phyloP scores from a whole-genome alignment of 2,113 vertebrate genomes.

The Paradoxurus hermaphroditus region DNA sequence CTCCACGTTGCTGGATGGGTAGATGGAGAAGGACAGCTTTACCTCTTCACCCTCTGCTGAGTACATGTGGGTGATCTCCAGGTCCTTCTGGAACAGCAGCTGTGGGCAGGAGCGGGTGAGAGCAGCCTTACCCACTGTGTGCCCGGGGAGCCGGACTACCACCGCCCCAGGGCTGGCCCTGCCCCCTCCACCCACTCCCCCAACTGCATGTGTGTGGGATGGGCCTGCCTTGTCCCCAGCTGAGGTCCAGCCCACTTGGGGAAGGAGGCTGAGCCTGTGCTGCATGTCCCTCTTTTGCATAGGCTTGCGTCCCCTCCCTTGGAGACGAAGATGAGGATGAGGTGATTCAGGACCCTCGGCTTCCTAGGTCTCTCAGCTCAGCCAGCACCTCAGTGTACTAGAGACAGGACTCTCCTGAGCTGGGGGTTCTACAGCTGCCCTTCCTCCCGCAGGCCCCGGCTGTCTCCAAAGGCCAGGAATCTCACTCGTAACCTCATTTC shows the following conservation, averaged over 20 bases:
- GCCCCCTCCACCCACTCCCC: not conserved
- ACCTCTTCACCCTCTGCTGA: constrained; percentile 94
- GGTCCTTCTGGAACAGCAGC: constrained; percentile 92
- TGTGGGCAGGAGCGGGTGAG: constrained; percentile 63
- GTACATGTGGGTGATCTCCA: constrained; percentile 95
- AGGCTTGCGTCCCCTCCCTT: not conserved
- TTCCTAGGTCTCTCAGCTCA: not conserved
- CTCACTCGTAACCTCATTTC: not conserved
- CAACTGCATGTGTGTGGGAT: too few relatives aligned
- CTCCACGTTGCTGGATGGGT: constrained; percentile 90
- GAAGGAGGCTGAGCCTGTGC: not conserved
- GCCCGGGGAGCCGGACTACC: not conserved
- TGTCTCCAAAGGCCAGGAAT: not conserved
- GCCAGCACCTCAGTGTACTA: not conserved
- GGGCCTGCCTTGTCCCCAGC: not conserved
- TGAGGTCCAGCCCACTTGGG: not conserved
- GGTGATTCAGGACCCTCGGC: not conserved
- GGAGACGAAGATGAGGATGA: not conserved
- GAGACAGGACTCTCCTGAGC: not conserved
- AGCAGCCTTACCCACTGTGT: rapidly evolving
- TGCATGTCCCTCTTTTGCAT: rapidly evolving
- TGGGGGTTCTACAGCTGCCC: not conserved
- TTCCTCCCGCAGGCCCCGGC: not conserved
- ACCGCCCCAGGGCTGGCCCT: not conserved
- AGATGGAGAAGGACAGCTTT: constrained; percentile 82